Base-by-base conservation (phyloP, 2,888 invertebrate species). In the Malthinus flaveolus region DNA sequence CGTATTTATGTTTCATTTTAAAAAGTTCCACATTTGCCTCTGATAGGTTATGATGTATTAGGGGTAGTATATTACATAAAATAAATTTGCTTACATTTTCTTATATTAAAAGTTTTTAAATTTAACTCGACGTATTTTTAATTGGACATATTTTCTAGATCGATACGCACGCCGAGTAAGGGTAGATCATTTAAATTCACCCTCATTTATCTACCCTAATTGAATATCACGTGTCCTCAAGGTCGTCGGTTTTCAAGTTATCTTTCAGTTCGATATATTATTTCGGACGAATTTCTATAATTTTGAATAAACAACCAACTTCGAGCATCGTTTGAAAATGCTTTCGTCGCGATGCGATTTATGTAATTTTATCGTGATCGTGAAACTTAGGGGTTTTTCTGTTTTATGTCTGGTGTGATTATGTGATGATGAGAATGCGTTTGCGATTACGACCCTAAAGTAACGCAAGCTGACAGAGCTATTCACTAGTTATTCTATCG, bases 151-250 rank as follows among this genome's bases (percentile, higher is more conserved):
- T 51, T 51, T 44, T 34, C 35, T 2, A 32, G 33, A 34, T 52
- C 32, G 32, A 36, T 36, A 34, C 15, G 11, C n/a, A 46, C 31
- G 32, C 11, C 9, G 13, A 37, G 32, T 23, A 13, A 23, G 46
- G 32, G 52, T 52, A 52, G 45, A 52, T 52, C 45, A 52, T 46
- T 36, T 32, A 52, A 52, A 52, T 36, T 44, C 46, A 34, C 52
- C 52, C 52, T 51, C 33, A 32, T 10, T 13, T 33, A 32, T 15
- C 31, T 33, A 52, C 45, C 45, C 45, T 46, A 13, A 36, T 15
- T 31, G 23, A 35, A 31, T 52, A 45, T 23, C 52, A 52, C 45
- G 52, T 52, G 52, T 52, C 37, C 32, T 49, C 49, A 49, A 49
- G 49, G 49, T 37, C 46, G 46, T 42, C 10, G 15, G n/a, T n/a